Evolutionary conservation across 2,113 vertebrate genomes (phyloP), one percentile per base, ranked within the genome.

Genomic region (Gymnobelideus leadbeateri): DNA sequence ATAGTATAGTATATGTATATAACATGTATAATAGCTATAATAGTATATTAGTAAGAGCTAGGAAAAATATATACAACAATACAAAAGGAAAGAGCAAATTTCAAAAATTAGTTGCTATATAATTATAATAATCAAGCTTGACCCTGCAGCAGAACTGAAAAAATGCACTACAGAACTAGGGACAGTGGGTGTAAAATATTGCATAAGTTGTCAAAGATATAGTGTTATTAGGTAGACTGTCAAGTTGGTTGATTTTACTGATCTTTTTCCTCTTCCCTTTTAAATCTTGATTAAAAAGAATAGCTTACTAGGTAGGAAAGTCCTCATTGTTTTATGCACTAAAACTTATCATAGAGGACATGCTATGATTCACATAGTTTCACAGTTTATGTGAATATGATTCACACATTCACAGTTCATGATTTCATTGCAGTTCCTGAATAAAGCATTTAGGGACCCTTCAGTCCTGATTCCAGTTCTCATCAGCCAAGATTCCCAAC

Each of bases 221-320:
- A 61, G 10, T 61, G 57, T 31, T 31, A 31, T 61, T 2, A 31
- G 37, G n/a, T 77, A n/a, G 4, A 19, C 31, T 77, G 31, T 77
- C 68, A n/a, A 77, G 68, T n/a, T 77, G 68, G 16, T 77, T n/a
- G 37, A 5, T 77, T n/a, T 77, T 77, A n/a, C 68, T n/a, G 37
- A 77, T 77, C 14, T 68, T 77, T 77, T 77, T 77, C 55, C 55
- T 61, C 55, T 61, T 61, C 25, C 28, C 28, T 61, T 77, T 77
- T 77, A n/a, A 77, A 77, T 77, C 31, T 77, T 77, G 68, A n/a
- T n/a, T n/a, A 77, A n/a, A 77, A 77, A 77, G 68, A n/a, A 77
- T n/a, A 77, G 68, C 31, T 77, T 37, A 77, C 37, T 77, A 77
- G 61, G 26, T 6, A 77, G 37, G 4, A 77, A 77, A 61, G 3